phyloP scores from a whole-genome alignment of 2,888 invertebrate genomes.

The Thecophora atra region DNA sequence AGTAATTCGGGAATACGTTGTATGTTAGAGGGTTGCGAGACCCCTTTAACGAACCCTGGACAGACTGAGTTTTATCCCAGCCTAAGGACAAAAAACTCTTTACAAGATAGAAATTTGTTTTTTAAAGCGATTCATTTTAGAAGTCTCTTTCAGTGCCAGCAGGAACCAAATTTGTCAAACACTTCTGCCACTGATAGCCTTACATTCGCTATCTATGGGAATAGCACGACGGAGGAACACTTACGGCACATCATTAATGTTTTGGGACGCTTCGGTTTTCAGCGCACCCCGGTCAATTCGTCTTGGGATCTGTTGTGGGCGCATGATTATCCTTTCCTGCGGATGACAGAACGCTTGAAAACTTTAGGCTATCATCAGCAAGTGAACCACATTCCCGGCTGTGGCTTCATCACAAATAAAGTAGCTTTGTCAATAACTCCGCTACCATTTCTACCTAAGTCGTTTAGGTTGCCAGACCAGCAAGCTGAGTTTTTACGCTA shows the following conservation, averaged over 20 bases:
- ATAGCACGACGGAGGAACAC: constrained; percentile 69
- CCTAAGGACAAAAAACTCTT: too few relatives aligned
- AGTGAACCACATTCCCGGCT: constrained; percentile 95
- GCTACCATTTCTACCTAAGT: constrained; percentile 83
- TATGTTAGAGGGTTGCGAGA: too few relatives aligned
- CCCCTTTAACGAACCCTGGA: too few relatives aligned
- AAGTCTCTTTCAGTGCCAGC: background rate
- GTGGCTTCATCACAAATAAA: constrained; percentile 92
- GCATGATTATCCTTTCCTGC: constrained; percentile 87
- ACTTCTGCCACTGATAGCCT: constrained; percentile 46
- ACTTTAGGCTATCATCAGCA: constrained; percentile 77
- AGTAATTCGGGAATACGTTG: too few relatives aligned
- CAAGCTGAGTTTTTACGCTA: constrained; percentile 77
- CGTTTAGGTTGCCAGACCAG: constrained; percentile 86
- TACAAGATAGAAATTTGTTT: too few relatives aligned
- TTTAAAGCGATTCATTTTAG: too few relatives aligned
- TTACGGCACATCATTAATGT: constrained; percentile 81
- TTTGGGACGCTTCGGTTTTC: constrained; percentile 79
- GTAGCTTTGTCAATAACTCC: constrained; percentile 84
- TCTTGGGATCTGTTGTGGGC: constrained; percentile 93
- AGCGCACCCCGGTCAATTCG: constrained; percentile 69
- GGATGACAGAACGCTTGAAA: constrained; percentile 65
- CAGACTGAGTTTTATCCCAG: too few relatives aligned
- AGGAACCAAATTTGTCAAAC: background rate
- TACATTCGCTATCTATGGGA: constrained; percentile 72